These are phyloP conservation scores for Hylia prasina DNA, from an alignment of 2,113 vertebrate genomes.

Conservation along the genomic window DNA sequence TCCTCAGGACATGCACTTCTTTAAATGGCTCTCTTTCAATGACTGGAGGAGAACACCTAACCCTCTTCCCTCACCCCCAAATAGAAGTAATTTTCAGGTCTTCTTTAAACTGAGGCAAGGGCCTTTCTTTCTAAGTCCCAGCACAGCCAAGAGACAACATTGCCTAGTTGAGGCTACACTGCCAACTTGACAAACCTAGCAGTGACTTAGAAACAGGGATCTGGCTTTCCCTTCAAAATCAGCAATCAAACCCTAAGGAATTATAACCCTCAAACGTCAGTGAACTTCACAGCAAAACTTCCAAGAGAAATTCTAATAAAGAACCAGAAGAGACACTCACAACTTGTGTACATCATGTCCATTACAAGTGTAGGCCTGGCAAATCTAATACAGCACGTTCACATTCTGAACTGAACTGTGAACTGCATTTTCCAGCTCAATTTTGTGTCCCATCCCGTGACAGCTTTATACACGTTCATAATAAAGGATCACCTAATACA, in stretches of 20 bases:
- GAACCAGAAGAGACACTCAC: background rate
- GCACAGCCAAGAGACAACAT: background rate
- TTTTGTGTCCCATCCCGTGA: background rate
- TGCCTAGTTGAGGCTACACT: rapidly evolving
- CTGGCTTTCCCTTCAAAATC: background rate
- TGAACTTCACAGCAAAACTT: background rate
- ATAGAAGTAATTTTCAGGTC: rapidly evolving
- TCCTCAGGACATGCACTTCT: rapidly evolving
- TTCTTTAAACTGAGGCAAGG: background rate
- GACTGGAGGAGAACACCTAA: background rate
- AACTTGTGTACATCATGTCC: rapidly evolving
- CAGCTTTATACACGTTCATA: background rate
- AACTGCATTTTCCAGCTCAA: background rate
- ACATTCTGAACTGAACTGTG: background rate
- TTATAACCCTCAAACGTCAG: rapidly evolving
- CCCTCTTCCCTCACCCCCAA: rapidly evolving
- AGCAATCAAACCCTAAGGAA: background rate
- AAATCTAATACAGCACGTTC: background rate
- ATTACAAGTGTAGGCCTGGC: rapidly evolving
- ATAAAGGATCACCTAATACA: background rate
- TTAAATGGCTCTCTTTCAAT: background rate
- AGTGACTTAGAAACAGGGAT: background rate
- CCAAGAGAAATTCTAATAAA: background rate
- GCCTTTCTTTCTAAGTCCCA: background rate
- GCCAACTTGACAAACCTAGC: background rate